A percentile compares a stretch with the other conserved stretches of the same genome.
These are phyloP conservation scores for Hassar affinis DNA, from an alignment of 2,113 vertebrate genomes.

Conservation along the genomic window DNA sequence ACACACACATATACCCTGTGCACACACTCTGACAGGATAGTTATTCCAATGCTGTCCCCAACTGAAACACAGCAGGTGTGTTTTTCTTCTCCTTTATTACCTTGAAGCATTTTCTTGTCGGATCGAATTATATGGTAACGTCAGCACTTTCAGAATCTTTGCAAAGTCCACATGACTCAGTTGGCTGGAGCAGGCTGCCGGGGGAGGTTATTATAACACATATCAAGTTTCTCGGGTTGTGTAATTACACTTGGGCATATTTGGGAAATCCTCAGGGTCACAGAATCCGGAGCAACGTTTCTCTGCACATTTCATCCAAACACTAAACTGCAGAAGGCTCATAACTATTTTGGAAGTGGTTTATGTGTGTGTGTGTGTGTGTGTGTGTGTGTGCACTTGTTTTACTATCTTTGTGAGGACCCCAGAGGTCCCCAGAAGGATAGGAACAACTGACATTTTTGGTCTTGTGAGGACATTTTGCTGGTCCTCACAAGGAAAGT, in stretches of 20 bases:
- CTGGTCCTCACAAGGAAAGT: too few species aligned
- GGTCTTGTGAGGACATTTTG: too few species aligned
- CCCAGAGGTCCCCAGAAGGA: too few species aligned
- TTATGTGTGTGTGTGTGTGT: not conserved
- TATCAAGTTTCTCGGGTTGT: not conserved
- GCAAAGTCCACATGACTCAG: not conserved
- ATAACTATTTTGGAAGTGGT: not conserved
- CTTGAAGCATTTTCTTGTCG: not conserved
- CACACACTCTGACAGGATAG: not conserved
- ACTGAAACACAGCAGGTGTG: not conserved
- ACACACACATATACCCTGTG: too few species aligned
- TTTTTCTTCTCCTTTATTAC: not conserved
- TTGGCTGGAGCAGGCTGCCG: not conserved
- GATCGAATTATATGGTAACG: not conserved
- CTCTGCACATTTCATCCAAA: constrained; percentile 5
- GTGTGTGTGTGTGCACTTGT: too few species aligned
- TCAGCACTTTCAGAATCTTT: not conserved
- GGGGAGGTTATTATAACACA: not conserved
- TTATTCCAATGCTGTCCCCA: not conserved
- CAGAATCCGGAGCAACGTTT: not conserved
- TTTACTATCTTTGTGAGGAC: too few species aligned
- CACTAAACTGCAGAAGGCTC: not conserved
- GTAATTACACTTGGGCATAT: not conserved
- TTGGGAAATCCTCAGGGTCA: constrained; percentile 24
- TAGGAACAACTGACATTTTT: too few species aligned